phyloP scores from a whole-genome alignment of 92 coral and sea anemone genomes.

The Heteractis magnifica region DNA sequence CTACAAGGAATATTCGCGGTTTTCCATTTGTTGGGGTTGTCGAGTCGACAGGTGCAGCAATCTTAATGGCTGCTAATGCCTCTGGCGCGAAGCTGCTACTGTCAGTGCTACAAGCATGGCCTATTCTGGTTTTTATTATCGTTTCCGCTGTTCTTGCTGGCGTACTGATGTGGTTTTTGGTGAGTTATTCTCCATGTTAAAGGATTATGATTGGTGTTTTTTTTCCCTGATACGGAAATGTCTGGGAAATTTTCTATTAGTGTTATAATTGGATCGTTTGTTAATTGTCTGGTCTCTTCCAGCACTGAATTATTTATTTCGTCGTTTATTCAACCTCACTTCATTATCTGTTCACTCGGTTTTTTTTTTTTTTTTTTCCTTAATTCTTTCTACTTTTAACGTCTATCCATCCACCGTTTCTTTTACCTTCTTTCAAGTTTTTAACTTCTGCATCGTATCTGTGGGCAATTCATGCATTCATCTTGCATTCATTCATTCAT shows the following conservation, averaged over 20 bases:
- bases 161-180: slow-evolving; percentile 89
- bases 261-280: background rate
- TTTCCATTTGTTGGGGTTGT: slow-evolving; percentile 61
- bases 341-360: background rate
- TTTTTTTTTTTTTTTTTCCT: no score
- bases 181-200: slow-evolving; percentile 29
- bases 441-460: no score
- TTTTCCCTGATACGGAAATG: background rate
- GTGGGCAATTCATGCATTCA: background rate
- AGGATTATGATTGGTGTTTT: background rate
- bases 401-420: no score
- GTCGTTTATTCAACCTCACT: background rate
- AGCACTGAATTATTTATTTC: background rate
- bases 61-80: slow-evolving; percentile 77
- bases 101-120: slow-evolving; percentile 93
- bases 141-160: slow-evolving; percentile 90
- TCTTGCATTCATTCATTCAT: background rate
- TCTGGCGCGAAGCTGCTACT: slow-evolving; percentile 74
- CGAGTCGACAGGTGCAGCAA: slow-evolving; percentile 86
- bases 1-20: slow-evolving; percentile 35
- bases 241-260: background rate
- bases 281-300: background rate
- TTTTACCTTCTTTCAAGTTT: no score
- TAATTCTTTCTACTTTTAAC: no score
- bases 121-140: slow-evolving; percentile 82